Conservation (phyloP, 2,888 invertebrate species). For the Tipula lateralis region DNA sequence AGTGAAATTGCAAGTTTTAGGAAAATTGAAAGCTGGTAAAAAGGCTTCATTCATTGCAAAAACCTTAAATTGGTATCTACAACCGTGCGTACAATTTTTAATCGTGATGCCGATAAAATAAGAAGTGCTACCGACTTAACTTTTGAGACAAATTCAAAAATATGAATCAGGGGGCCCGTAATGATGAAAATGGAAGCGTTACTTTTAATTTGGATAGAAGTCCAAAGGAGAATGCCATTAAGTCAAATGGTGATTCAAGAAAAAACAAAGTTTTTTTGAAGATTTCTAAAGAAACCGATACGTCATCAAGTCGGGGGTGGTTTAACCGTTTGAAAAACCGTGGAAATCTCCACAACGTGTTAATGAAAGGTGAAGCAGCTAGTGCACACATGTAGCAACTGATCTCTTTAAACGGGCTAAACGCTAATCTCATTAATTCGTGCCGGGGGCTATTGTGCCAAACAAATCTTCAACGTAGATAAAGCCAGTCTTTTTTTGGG, state of each 20-base stretch:
- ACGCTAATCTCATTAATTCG: slow-evolving; percentile 32
- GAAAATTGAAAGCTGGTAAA: slow-evolving; percentile 33
- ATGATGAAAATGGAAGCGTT: background rate
- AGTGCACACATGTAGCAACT: slow-evolving; percentile 31
- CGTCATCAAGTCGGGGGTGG: slow-evolving; percentile 30
- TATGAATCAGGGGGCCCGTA: too few species aligned
- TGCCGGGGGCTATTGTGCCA: slow-evolving; percentile 33
- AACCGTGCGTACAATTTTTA: slow-evolving; percentile 33
- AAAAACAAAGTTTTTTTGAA: background rate
- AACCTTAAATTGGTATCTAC: slow-evolving; percentile 32
- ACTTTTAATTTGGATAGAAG: slow-evolving; percentile 32
- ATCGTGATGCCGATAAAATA: too few species aligned
- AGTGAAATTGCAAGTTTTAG: slow-evolving; percentile 33
- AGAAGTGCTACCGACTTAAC: too few species aligned
- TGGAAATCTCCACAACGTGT: slow-evolving; percentile 31
- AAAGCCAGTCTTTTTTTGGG: slow-evolving; percentile 32
- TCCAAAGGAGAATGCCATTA: slow-evolving; percentile 33
- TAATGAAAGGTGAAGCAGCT: slow-evolving; percentile 32
- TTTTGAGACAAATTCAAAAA: slow-evolving; percentile 30
- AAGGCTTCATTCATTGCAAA: slow-evolving; percentile 33
- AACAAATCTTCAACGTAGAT: slow-evolving; percentile 33
- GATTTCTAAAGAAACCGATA: background rate
- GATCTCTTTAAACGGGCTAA: background rate
- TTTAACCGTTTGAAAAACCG: slow-evolving; percentile 30
- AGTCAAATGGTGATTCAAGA: too few species aligned